phyloP scores from a whole-genome alignment of 2,797 vertebrate genomes.

The Carcharodon carcharias region DNA sequence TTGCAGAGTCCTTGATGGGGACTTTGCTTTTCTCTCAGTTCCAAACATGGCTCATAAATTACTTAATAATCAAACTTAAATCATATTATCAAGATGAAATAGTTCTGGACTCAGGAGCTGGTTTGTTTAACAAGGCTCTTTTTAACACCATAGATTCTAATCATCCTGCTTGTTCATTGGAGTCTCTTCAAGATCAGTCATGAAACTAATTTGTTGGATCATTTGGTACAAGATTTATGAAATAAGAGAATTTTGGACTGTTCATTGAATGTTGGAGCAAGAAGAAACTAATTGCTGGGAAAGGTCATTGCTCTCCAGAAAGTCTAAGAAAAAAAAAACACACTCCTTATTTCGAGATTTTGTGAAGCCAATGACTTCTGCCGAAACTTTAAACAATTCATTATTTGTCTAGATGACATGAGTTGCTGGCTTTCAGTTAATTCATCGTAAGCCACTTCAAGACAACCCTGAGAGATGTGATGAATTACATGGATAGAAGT shows the following conservation, averaged over 20 bases:
- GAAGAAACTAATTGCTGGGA: slow-evolving; percentile 5
- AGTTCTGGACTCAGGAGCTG: neutral
- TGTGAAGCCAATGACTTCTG: neutral
- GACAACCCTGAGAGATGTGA: neutral
- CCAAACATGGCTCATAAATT: neutral
- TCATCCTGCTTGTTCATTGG: neutral
- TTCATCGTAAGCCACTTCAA: neutral
- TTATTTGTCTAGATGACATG: neutral
- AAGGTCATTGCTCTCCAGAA: neutral
- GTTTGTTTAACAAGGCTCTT: slow-evolving; percentile 4
- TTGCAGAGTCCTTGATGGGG: neutral
- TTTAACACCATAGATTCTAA: neutral
- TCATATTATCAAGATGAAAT: neutral
- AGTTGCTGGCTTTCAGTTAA: neutral
- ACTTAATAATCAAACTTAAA: neutral
- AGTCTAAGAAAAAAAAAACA: neutral
- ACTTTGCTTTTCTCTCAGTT: neutral
- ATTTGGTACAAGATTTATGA: neutral
- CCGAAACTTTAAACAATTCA: neutral
- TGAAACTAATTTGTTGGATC: slow-evolving; percentile 9
- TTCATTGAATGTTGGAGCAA: neutral
- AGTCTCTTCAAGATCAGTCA: neutral
- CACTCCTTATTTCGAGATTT: neutral
- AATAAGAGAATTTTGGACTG: slow-evolving; percentile 1
- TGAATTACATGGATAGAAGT: neutral